phyloP scores from a whole-genome alignment of 2,797 vertebrate species.

The Triplophysa yarkandensis region DNA sequence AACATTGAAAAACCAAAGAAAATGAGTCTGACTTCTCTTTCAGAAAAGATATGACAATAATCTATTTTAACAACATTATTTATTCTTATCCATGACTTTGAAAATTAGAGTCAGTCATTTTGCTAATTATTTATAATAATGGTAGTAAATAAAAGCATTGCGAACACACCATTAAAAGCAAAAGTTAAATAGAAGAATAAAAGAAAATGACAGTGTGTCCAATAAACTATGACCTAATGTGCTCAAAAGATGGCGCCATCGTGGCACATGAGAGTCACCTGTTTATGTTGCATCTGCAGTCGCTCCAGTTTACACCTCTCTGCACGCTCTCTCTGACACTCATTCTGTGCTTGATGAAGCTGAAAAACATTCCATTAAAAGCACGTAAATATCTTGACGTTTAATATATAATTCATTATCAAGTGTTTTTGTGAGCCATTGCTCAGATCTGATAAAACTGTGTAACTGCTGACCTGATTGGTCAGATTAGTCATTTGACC shows the following conservation, averaged over 20 bases:
- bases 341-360: constrained; percentile 87
- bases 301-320: constrained; percentile 92
- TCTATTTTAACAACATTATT: neutral
- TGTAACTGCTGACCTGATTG: constrained; percentile 78
- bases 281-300: constrained; percentile 91
- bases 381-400: constrained; percentile 22
- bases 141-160: too few species aligned
- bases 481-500: constrained; percentile 87
- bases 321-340: constrained; percentile 87
- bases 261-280: constrained; percentile 76
- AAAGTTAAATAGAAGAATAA: too few species aligned
- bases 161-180: too few species aligned
- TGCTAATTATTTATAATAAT: too few species aligned
- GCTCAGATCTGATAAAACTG: neutral
- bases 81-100: neutral
- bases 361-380: constrained; percentile 59
- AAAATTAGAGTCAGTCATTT: too few species aligned
- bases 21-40: constrained; percentile 25
- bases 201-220: too few species aligned
- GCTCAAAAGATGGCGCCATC: constrained; percentile 66
- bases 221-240: neutral
- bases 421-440: constrained; percentile 16
- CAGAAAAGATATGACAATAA: too few species aligned
- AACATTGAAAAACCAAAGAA: constrained; percentile 24
- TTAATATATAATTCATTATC: neutral